Base-by-base conservation (phyloP, 2,888 invertebrate genomes). In the Syritta pipiens region DNA sequence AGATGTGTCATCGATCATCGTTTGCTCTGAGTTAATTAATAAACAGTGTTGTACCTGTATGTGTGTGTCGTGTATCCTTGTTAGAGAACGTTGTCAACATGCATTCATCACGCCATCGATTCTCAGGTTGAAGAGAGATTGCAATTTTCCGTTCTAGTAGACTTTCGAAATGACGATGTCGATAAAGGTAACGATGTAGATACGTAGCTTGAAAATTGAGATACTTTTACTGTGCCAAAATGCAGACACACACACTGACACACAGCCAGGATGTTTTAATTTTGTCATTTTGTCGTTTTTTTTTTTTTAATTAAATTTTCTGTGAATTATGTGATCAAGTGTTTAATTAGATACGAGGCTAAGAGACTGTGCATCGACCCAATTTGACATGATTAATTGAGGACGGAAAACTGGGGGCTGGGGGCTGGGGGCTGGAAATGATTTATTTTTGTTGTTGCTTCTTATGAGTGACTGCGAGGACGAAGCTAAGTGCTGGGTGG, bases 1-100 rank as follows among this genome's bases (percentile, higher is more conserved):
- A 35, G 48, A 67, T 68, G 48, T 62, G 53, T 35, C 62, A 62
- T 76, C 75, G 42, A 69, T 69, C 69, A 69, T 44, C 69, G 49
- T 51, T 76, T 35, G 14, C 28, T 76, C 42, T 55, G 35, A 76
- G 62, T 60, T 69, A 76, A 76, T 76, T 76, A 68, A 69, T 55
- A 62, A 42, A 67, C 24, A 46, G 32, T 46, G 10, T 32, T 12
- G 9, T 24, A 6, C 7, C 1, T 37, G 17, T 32, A 12, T 30
- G 17, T 40, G 1, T 49, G 6, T 1, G 24, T 24, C 14, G 19
- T 40, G 30, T 28, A 9, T 48, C 17, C 10, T 26, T 48, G 12
- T 49, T 20, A 12, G 7, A 20, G 20, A n/a, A 17, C 32, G 26
- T 24, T 48, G 17, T 26, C n/a, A 49, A 26, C 40, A 63, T 49